phyloP scores from a whole-genome alignment of 30 jellyfish, hydroid and myxozoan genomes.

The Mastigias papua region DNA sequence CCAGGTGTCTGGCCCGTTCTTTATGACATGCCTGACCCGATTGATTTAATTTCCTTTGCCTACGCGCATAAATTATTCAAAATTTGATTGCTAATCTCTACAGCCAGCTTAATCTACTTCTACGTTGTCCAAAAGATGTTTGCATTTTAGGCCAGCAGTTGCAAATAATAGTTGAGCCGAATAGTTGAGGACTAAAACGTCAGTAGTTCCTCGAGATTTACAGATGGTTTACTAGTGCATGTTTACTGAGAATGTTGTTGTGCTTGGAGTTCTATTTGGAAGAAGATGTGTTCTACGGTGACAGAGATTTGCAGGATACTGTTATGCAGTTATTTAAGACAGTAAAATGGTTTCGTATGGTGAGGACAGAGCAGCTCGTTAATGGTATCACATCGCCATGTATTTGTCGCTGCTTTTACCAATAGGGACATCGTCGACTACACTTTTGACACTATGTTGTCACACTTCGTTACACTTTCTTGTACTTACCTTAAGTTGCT shows the following conservation, averaged over 20 bases:
- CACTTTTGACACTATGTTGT: too few relatives aligned
- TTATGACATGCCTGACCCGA: background rate
- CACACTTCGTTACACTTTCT: too few relatives aligned
- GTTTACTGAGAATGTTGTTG: slow-evolving; percentile 6
- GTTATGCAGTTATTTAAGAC: slow-evolving; percentile 19
- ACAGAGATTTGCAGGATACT: slow-evolving; percentile 25
- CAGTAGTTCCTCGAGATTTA: background rate
- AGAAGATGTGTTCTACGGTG: slow-evolving; percentile 31
- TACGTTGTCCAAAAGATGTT: background rate
- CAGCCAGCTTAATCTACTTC: background rate
- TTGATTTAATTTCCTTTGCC: background rate
- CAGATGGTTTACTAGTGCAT: background rate
- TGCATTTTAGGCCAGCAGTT: background rate
- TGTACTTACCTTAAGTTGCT: too few relatives aligned
- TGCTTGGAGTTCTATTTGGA: slow-evolving; percentile 42
- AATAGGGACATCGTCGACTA: too few relatives aligned
- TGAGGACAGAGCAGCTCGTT: slow-evolving; percentile 37
- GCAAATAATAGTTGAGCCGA: background rate
- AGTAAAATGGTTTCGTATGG: slow-evolving; percentile 49
- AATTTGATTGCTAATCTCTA: background rate
- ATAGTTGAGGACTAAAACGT: background rate
- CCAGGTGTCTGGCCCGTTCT: background rate
- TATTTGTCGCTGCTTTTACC: too few relatives aligned
- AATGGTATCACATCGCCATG: slow-evolving; percentile 2
- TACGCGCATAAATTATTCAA: background rate